phyloP scores from a whole-genome alignment of 2,113 vertebrate genomes.

The Nannobrachium achirus region DNA sequence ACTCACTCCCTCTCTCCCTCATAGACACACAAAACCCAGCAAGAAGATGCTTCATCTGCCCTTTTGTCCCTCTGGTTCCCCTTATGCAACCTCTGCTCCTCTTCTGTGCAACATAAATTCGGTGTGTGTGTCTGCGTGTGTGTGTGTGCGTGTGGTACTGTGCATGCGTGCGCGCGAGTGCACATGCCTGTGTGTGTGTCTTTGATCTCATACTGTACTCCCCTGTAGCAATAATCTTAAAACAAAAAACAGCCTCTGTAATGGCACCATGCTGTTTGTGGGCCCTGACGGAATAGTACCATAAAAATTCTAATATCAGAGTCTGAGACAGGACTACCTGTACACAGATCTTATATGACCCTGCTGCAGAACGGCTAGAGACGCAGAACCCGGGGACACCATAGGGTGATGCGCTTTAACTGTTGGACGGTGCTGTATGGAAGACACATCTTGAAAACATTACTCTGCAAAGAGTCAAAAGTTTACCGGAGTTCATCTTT shows the following conservation, averaged over 20 bases:
- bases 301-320: conserved; percentile 54
- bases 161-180: conserved; percentile 16
- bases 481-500: conserved; percentile 52
- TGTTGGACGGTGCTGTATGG: conserved; percentile 31
- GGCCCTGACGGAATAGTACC: conserved; percentile 22
- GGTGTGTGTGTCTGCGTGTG: too few species aligned
- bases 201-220: conserved; percentile 24
- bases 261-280: conserved; percentile 50
- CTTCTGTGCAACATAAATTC: conserved; percentile 12
- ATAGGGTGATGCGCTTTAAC: conserved; percentile 24
- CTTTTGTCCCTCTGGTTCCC: conserved; percentile 10
- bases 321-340: conserved; percentile 33
- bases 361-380: not conserved
- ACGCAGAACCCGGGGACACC: not conserved
- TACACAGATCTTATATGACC: conserved; percentile 33
- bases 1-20: too few species aligned
- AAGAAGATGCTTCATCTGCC: conserved; percentile 18
- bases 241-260: conserved; percentile 34
- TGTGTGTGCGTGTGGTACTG: not conserved
- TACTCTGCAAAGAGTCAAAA: conserved; percentile 51
- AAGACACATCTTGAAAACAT: conserved; percentile 69
- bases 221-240: conserved; percentile 38
- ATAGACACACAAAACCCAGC: not conserved
- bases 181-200: not conserved
- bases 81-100: conserved; percentile 13